These are phyloP conservation scores for Osmerus eperlanus DNA, from an alignment of 2,113 vertebrate genomes.

Conservation along the genomic window DNA sequence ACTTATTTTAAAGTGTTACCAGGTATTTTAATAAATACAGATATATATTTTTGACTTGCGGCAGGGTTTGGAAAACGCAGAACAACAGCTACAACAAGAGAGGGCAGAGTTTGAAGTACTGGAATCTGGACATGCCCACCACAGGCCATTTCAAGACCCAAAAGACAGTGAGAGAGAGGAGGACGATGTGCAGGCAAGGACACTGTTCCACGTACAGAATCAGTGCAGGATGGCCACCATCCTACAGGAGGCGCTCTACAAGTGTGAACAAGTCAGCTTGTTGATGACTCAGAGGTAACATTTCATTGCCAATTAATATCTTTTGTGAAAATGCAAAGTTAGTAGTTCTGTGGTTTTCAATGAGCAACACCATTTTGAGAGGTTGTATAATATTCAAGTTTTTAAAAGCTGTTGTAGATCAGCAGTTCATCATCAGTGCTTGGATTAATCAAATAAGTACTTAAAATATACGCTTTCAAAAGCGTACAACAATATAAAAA, in stretches of 20 bases:
- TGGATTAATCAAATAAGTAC: too few species aligned
- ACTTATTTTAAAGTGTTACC: too few species aligned
- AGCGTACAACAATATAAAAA: too few species aligned
- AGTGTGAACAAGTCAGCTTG: constrained; percentile 49
- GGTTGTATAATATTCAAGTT: too few species aligned
- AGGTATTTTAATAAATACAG: not conserved
- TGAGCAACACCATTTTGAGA: too few species aligned
- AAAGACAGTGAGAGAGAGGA: constrained; percentile 20
- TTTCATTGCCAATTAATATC: not conserved
- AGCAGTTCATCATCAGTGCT: too few species aligned
- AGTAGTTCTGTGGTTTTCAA: too few species aligned
- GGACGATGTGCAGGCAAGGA: constrained; percentile 24
- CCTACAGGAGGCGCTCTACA: constrained; percentile 67
- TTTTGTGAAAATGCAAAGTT: too few species aligned
- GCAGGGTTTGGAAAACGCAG: constrained; percentile 68
- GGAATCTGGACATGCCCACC: not conserved
- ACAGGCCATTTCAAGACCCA: not conserved
- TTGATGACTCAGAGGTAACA: constrained; percentile 59
- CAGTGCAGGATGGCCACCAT: constrained; percentile 59
- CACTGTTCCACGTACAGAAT: constrained; percentile 48
- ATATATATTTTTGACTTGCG: not conserved
- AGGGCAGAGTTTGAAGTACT: constrained; percentile 41
- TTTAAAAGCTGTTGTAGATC: too few species aligned
- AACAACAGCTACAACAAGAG: constrained; percentile 61
- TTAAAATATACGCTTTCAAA: too few species aligned